Evolutionary conservation across 2,113 vertebrate genomes (phyloP), one percentile per base, ranked within the genome.

Genomic region (Callaeas wilsoni): DNA sequence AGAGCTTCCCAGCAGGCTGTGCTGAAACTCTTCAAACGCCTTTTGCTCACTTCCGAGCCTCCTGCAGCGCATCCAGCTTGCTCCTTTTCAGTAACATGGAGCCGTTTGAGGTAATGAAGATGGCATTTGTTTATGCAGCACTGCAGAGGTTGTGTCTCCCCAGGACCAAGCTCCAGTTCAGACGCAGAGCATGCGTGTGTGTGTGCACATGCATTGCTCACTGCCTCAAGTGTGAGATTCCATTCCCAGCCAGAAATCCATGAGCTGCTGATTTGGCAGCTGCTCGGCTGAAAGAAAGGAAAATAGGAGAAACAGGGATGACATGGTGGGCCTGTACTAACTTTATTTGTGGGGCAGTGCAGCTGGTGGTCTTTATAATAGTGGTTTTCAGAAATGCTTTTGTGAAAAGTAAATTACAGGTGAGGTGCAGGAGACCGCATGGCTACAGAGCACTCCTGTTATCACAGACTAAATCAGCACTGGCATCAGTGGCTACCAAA

Each of bases 1-100:
- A 89, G 82, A 52, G 12, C 32, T 68, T 56, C 67, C 97, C 98
- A 3, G 96, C 89, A 98, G 98, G 98, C 53, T 86, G 97, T 65
- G 96, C 97, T 97, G 89, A 65, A 97, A 75, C 92, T 55, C 94
- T 97, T 93, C 90, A 49, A 41, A 94, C 41, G 23, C 63, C 32
- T 77, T 84, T 74, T 64, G 32, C 64, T 37, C 53, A 8, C 32
- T 33, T 69, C 71, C 0, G 3, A 49, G 50, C 5, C 21, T 60
- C 42, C 67, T 29, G 64, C 60, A 47, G 33, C 13, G 37, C 33
- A 16, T 56, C 41, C 33, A 2, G 69, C 57, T 56, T 6, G 52
- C 81, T 89, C 44, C 81, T 9, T 85, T 89, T 79, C 87, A 29
- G 59, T 18, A 22, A 6, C 2, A 3, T 5, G 53, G 49, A 89